Base-by-base conservation (phyloP, 2,113 vertebrate genomes). In the Onychostruthus taczanowskii region DNA sequence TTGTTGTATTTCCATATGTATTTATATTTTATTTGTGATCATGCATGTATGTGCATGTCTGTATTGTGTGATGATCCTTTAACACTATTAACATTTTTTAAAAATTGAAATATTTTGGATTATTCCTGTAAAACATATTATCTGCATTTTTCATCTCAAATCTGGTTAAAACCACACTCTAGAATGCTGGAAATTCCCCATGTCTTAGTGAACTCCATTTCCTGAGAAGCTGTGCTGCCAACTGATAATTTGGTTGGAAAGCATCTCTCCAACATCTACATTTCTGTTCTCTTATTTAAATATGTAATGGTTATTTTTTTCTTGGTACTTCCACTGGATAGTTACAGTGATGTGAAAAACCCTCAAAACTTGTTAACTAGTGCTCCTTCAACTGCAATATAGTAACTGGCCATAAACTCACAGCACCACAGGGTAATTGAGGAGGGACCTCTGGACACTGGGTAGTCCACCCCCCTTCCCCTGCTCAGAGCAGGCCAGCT, bases 81-180 rank as follows among this genome's bases (percentile, higher is more conserved):
- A 61, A 39, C 6, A 43, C 4, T 41, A 62, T 37, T 73, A 43
- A 39, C 2, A 49, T 39, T 73, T 87, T 87, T 69, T 70, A 44
- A 21, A 62, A 66, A 79, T 26, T 47, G 13, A 89, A 49, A 49
- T 56, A 56, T 18, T 90, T 87, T 76, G 2, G 0, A n/a, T 73
- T 76, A 78, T 82, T 78, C 23, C n/a, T 68, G 53, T 27, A 63
- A 84, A 53, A 79, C 28, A 15, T 16, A 39, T 90, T 0, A 18
- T 44, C 52, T 64, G 17, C n/a, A 55, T 86, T 95, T 96, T 87
- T 94, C 13, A 39, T 68, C 39, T 89, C 41, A 64, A 49, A 66
- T 68, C 24, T 63, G 16, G 30, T 41, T 83, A 41, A 85, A 84
- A 93, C 41, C 37, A 64, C 33, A 59, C 10, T 84, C 47, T 31